These are phyloP conservation scores for Epizoanthus scotinus DNA, from an alignment of 92 coral and sea anemone genomes.

Conservation along the genomic window DNA sequence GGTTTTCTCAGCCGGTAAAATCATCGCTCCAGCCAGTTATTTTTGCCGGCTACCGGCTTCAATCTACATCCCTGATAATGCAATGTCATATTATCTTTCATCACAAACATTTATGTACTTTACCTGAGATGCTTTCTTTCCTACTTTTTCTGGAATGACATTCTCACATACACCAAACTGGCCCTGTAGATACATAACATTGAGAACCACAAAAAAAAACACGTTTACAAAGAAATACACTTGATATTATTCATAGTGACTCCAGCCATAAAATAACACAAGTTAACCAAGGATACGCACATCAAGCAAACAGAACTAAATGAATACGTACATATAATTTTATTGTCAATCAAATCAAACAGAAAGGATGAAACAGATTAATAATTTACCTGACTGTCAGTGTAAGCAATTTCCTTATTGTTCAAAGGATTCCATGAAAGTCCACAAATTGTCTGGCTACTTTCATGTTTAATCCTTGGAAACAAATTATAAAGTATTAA, in stretches of 20 bases:
- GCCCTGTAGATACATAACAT: conserved; percentile 60
- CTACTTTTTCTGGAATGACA: conserved; percentile 69
- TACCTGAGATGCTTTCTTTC: conserved; percentile 39
- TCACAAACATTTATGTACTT: not conserved
- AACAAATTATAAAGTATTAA: not conserved
- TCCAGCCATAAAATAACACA: not conserved
- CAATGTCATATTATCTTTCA: no score
- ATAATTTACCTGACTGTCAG: conserved; percentile 87
- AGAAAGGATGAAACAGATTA: not conserved
- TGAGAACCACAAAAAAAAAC: not conserved
- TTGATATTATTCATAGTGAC: not conserved
- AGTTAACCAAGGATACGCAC: no score
- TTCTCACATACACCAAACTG: conserved; percentile 94
- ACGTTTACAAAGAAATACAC: not conserved
- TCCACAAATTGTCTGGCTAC: conserved; percentile 69
- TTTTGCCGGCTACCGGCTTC: no score
- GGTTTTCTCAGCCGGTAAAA: no score
- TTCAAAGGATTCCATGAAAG: conserved; percentile 93
- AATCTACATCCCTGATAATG: no score
- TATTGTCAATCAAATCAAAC: no score
- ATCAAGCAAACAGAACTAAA: no score
- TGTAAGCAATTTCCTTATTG: conserved; percentile 88
- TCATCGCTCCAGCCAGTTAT: no score
- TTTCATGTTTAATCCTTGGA: conserved; percentile 86
- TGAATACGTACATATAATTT: no score